Conservation (phyloP, 2,888 invertebrate genomes). For the Sminthurinus aureus region DNA sequence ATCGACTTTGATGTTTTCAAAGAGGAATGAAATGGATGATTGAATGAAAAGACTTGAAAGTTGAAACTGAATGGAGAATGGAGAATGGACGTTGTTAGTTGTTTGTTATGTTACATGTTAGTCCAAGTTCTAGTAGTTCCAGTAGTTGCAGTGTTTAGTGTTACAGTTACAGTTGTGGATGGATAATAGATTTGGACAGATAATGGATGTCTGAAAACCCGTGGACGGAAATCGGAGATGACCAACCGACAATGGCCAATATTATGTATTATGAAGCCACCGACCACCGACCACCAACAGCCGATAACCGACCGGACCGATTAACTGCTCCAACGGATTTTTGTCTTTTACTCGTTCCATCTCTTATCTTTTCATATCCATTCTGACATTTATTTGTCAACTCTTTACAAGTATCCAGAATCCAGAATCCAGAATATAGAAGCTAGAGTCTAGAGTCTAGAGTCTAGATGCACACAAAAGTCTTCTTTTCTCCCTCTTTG, state of each 20-base stretch:
- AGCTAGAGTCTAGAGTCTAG: too few species aligned
- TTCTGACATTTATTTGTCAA: slow-evolving; percentile 5
- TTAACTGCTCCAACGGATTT: slow-evolving; percentile 34
- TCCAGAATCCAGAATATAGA: too few species aligned
- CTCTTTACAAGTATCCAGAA: too few species aligned
- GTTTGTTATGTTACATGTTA: too few species aligned
- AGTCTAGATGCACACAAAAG: too few species aligned
- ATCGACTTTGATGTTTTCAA: not conserved
- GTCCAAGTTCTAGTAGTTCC: too few species aligned
- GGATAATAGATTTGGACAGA: too few species aligned
- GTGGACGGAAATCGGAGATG: slow-evolving; percentile 35
- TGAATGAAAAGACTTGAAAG: slow-evolving; percentile 36
- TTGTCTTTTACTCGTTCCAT: slow-evolving; percentile 9
- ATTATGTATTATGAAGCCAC: not conserved
- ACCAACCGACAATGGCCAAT: slow-evolving; percentile 4
- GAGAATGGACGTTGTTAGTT: not conserved
- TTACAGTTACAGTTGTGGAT: not conserved
- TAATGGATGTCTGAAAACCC: not conserved
- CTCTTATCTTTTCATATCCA: not conserved
- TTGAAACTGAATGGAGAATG: slow-evolving; percentile 31
- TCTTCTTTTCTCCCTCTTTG: too few species aligned
- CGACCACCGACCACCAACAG: not conserved
- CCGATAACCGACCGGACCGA: slow-evolving; percentile 8
- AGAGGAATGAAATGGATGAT: slow-evolving; percentile 17
- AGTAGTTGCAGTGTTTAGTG: not conserved